These are phyloP conservation scores for Watsonalla binaria DNA, from an alignment of 2,888 invertebrate species.

Conservation along the genomic window DNA sequence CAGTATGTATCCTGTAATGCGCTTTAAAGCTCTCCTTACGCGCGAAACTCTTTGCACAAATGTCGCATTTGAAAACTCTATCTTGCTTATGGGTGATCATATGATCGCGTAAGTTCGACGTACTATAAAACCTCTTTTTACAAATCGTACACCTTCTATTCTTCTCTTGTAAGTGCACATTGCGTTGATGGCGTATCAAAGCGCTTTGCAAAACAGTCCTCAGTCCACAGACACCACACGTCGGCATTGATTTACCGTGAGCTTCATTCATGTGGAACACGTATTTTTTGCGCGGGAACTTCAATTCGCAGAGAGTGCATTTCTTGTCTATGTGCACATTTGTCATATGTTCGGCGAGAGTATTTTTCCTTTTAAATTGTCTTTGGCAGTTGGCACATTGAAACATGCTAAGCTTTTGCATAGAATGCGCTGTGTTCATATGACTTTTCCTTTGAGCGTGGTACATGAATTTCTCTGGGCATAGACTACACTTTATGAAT, in stretches of 20 bases:
- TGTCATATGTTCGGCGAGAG: conserved; percentile 24
- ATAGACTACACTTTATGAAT: conserved; percentile 25
- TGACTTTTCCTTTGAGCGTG: conserved; percentile 24
- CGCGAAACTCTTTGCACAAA: conserved; percentile 16
- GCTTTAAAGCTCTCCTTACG: conserved; percentile 13
- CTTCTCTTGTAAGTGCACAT: conserved; percentile 31
- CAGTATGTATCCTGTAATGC: conserved; percentile 25
- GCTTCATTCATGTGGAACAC: conserved; percentile 26
- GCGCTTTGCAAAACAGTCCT: conserved; percentile 16
- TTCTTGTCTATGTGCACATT: conserved; percentile 22
- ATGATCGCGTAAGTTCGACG: conserved; percentile 26
- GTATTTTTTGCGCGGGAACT: conserved; percentile 19
- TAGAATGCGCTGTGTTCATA: conserved; percentile 9
- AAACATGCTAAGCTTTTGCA: conserved; percentile 12
- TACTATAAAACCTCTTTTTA: conserved; percentile 29
- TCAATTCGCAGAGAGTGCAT: conserved; percentile 17
- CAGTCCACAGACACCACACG: conserved; percentile 29
- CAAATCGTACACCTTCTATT: conserved; percentile 24
- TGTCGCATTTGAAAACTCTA: conserved; percentile 19
- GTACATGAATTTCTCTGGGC: conserved; percentile 29
- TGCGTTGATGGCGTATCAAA: conserved; percentile 25
- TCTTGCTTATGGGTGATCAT: conserved; percentile 26
- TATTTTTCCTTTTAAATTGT: conserved; percentile 29
- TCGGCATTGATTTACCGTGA: conserved; percentile 28
- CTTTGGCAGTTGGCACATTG: conserved; percentile 20